Evolutionary conservation across 2,888 invertebrate species (phyloP).

Genomic region (Rhorus exstirpatorius): DNA sequence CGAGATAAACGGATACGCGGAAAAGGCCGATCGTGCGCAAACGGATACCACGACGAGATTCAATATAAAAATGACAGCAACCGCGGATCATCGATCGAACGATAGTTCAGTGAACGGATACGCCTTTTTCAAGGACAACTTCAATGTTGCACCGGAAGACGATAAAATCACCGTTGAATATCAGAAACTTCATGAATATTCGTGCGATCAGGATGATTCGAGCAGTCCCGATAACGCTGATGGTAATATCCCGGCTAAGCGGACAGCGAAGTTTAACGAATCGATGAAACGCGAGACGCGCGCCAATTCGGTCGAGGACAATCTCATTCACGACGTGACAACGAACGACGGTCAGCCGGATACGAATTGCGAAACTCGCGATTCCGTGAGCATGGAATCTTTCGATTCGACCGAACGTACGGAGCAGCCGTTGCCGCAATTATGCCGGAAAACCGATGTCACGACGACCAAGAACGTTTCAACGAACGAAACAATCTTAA

Average conservation of each 20-base stretch:
- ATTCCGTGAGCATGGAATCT: slow-evolving; percentile 80
- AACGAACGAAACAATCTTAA: slow-evolving; percentile 34
- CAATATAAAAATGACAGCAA: slow-evolving; percentile 58
- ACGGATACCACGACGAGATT: slow-evolving; percentile 53
- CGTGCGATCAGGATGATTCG: slow-evolving; percentile 24
- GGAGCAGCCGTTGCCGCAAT: slow-evolving; percentile 79
- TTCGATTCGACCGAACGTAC: slow-evolving; percentile 82
- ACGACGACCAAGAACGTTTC: slow-evolving; percentile 66
- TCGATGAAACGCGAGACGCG: slow-evolving; percentile 18
- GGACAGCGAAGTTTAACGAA: background rate
- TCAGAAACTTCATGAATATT: slow-evolving; percentile 56
- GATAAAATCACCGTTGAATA: slow-evolving; percentile 62
- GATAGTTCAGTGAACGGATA: slow-evolving; percentile 43
- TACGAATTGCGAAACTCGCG: slow-evolving; percentile 54
- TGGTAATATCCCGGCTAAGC: background rate
- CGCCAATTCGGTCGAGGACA: slow-evolving; percentile 66
- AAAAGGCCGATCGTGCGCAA: slow-evolving; percentile 48
- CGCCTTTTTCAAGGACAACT: slow-evolving; percentile 62
- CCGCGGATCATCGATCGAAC: slow-evolving; percentile 1
- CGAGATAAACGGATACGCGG: slow-evolving; percentile 73
- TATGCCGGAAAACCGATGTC: slow-evolving; percentile 76
- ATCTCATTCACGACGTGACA: slow-evolving; percentile 32
- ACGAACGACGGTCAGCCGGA: slow-evolving; percentile 23
- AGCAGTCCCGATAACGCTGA: slow-evolving; percentile 22
- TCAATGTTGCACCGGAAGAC: slow-evolving; percentile 50